Conservation (phyloP, 1,140 invertebrate genomes). For the Brachionus asplanchnoidis region DNA sequence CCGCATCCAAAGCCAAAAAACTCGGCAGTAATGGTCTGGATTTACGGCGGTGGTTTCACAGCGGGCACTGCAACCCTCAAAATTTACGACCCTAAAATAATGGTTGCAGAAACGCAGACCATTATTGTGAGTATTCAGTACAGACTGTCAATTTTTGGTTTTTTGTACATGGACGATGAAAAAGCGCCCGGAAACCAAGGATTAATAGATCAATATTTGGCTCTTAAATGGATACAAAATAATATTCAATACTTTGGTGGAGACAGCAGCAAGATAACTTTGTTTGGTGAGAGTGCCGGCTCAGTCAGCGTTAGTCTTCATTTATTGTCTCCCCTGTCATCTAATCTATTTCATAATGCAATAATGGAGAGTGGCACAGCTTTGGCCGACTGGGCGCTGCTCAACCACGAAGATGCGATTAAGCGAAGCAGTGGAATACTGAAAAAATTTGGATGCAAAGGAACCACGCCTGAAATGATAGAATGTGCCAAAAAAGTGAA, state of each 20-base stretch:
- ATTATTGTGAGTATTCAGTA: constrained; percentile 93
- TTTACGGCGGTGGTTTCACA: constrained; percentile 92
- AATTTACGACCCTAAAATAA: constrained; percentile 81
- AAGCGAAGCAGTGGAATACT: constrained; percentile 5
- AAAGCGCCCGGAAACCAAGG: constrained; percentile 91
- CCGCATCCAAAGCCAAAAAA: constrained; percentile 61
- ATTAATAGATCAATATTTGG: constrained; percentile 87
- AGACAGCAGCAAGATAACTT: constrained; percentile 84
- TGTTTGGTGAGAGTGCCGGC: constrained; percentile 93
- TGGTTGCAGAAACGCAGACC: constrained; percentile 74
- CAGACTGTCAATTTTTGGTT: constrained; percentile 78
- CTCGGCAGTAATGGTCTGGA: constrained; percentile 66
- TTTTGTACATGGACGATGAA: constrained; percentile 79
- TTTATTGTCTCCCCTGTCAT: constrained; percentile 75
- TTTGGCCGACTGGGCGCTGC: constrained; percentile 83
- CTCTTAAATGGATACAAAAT: constrained; percentile 69
- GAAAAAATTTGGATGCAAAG: constrained; percentile 59
- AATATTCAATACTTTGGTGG: constrained; percentile 90
- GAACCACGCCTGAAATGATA: constrained; percentile 64
- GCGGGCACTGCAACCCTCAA: constrained; percentile 76
- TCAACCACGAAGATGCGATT: constrained; percentile 51
- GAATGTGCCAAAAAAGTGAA: constrained; percentile 69
- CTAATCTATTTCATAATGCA: constrained; percentile 77
- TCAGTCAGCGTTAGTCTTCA: constrained; percentile 89
- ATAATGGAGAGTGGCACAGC: constrained; percentile 64